phyloP scores from a whole-genome alignment of 1,140 invertebrate genomes.

The Tetramorium parvispinum region DNA sequence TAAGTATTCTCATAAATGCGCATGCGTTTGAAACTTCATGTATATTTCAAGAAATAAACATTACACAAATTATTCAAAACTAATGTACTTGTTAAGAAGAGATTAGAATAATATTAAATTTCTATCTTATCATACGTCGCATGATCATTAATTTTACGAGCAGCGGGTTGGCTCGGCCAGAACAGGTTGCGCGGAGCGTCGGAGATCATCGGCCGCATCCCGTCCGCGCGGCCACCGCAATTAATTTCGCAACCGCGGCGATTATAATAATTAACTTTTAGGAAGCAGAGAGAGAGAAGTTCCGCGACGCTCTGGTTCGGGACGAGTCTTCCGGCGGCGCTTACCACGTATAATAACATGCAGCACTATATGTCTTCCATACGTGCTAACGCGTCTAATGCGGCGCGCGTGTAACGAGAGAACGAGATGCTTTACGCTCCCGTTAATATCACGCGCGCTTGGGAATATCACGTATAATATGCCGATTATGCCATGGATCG shows the following conservation, averaged over 20 bases:
- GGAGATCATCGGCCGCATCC: neutral
- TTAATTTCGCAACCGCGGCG: constrained; percentile 57
- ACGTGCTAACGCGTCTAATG: constrained; percentile 58
- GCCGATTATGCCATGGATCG: constrained; percentile 57
- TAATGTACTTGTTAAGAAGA: neutral
- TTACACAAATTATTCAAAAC: neutral
- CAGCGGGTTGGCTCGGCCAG: neutral
- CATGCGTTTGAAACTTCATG: neutral
- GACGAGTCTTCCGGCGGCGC: constrained; percentile 50
- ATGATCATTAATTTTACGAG: neutral
- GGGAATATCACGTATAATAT: constrained; percentile 53
- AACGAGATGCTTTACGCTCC: constrained; percentile 71
- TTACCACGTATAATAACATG: constrained; percentile 58
- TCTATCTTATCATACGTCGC: neutral
- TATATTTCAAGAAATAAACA: neutral
- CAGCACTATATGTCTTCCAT: constrained; percentile 10
- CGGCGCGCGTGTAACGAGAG: constrained; percentile 46
- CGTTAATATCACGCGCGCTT: constrained; percentile 59
- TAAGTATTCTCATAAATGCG: neutral
- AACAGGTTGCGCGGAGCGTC: neutral
- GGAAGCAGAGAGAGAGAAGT: constrained; percentile 38
- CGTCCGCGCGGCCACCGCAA: constrained; percentile 35
- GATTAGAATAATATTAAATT: neutral
- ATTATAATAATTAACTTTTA: constrained; percentile 69
- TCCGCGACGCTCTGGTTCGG: constrained; percentile 64